Evolutionary conservation across 2,888 invertebrate species (phyloP).

Genomic region (Philaethria dido): DNA sequence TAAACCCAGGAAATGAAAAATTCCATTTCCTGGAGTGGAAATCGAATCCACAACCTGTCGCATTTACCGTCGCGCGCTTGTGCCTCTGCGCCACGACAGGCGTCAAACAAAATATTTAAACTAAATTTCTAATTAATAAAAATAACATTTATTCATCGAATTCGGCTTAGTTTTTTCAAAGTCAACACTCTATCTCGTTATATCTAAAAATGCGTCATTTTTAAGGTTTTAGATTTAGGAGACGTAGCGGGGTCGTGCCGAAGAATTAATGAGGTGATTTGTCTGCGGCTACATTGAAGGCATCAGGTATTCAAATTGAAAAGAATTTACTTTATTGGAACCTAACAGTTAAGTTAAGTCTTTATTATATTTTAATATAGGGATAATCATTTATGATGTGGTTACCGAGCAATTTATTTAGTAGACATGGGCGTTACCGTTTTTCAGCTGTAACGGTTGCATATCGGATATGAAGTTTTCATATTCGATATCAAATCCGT

Average conservation of each 20-base stretch:
- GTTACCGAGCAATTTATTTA: too few relatives aligned
- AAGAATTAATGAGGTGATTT: constrained; percentile 73
- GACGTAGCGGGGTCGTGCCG: constrained; percentile 57
- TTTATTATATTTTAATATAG: constrained; percentile 19
- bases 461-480: too few relatives aligned
- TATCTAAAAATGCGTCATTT: constrained; percentile 38
- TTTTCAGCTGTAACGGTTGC: too few relatives aligned
- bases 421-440: too few relatives aligned
- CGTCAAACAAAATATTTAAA: background rate
- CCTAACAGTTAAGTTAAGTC: constrained; percentile 12
- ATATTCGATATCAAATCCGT: too few relatives aligned
- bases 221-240: constrained; percentile 49
- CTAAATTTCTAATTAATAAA: background rate
- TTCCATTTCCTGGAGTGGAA: too few relatives aligned
- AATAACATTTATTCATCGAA: constrained; percentile 2
- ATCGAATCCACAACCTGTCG: too few relatives aligned
- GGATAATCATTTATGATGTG: too few relatives aligned
- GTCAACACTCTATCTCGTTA: constrained; percentile 1
- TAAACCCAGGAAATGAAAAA: too few relatives aligned
- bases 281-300: constrained; percentile 56
- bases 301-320: constrained; percentile 62
- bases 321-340: constrained; percentile 58
- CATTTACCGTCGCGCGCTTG: too few relatives aligned
- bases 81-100: too few relatives aligned
- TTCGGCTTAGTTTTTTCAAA: constrained; percentile 10